Evolutionary conservation across 2,797 vertebrate species (phyloP).

Genomic region (Gymnothorax javanicus): DNA sequence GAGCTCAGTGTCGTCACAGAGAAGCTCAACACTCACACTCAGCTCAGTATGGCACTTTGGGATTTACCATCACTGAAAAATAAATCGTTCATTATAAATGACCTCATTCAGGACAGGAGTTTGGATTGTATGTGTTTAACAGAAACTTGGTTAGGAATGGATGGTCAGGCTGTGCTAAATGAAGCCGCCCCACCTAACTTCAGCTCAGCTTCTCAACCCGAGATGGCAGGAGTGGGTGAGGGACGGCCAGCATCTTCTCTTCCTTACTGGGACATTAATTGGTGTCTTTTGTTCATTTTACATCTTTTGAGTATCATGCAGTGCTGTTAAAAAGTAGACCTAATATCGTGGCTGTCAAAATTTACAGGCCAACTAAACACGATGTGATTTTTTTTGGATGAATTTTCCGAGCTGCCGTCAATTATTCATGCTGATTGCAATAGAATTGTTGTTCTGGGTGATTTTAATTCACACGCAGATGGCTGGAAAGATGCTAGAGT

Average conservation of each 20-base stretch:
- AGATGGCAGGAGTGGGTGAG: too few relatives aligned
- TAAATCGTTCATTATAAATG: constrained; percentile 1
- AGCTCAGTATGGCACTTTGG: background rate
- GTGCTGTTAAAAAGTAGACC: background rate
- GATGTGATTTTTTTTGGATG: too few relatives aligned
- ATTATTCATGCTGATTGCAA: too few relatives aligned
- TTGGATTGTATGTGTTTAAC: background rate
- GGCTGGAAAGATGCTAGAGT: too few relatives aligned
- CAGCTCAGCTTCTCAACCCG: too few relatives aligned
- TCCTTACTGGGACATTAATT: background rate
- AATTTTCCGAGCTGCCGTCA: too few relatives aligned
- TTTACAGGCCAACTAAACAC: background rate
- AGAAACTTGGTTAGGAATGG: too few relatives aligned
- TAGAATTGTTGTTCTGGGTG: too few relatives aligned
- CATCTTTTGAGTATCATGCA: background rate
- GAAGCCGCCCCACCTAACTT: too few relatives aligned
- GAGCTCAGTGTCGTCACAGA: background rate
- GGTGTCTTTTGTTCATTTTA: background rate
- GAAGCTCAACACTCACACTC: background rate
- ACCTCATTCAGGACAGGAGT: background rate
- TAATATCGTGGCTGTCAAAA: background rate
- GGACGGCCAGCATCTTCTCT: background rate
- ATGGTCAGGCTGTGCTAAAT: too few relatives aligned
- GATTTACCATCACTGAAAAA: background rate
- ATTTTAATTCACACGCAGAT: too few relatives aligned